These are phyloP conservation scores for Apotomis betuletana DNA, from an alignment of 2,888 invertebrate genomes.

Conservation along the genomic window DNA sequence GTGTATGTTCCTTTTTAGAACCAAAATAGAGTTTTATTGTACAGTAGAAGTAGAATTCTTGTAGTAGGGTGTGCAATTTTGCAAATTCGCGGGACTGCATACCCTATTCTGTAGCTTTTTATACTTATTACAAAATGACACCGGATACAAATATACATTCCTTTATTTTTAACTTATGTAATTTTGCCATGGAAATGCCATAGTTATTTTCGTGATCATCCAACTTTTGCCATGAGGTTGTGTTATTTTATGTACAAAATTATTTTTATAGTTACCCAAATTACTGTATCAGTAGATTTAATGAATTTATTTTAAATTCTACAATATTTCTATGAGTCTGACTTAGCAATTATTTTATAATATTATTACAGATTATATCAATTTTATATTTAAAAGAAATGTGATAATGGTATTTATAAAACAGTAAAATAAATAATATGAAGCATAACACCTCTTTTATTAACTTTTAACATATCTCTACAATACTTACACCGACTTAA, in stretches of 20 bases:
- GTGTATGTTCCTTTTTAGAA: conserved; percentile 58
- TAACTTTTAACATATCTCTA: neutral
- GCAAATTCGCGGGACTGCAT: too few relatives aligned
- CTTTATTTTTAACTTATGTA: conserved; percentile 51
- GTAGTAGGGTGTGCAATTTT: neutral
- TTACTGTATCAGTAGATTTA: conserved; percentile 65
- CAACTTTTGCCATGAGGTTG: conserved; percentile 76
- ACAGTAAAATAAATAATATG: conserved; percentile 43
- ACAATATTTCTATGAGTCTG: conserved; percentile 67
- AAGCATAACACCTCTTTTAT: conserved; percentile 20
- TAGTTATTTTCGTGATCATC: conserved; percentile 61
- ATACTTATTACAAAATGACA: conserved; percentile 42
- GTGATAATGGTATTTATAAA: conserved; percentile 78
- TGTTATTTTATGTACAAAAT: conserved; percentile 78
- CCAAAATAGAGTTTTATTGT: conserved; percentile 44
- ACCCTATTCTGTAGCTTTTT: conserved; percentile 9
- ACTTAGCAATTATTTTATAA: conserved; percentile 69
- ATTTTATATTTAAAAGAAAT: conserved; percentile 68
- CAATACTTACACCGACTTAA: neutral
- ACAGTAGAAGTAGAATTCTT: conserved; percentile 15
- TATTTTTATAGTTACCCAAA: conserved; percentile 75
- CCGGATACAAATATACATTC: conserved; percentile 66
- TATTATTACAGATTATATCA: conserved; percentile 70
- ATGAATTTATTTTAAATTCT: conserved; percentile 80
- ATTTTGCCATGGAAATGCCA: conserved; percentile 68